Evolutionary conservation across 2,888 invertebrate genomes (phyloP).

Genomic region (Drosophila buzzatii): DNA sequence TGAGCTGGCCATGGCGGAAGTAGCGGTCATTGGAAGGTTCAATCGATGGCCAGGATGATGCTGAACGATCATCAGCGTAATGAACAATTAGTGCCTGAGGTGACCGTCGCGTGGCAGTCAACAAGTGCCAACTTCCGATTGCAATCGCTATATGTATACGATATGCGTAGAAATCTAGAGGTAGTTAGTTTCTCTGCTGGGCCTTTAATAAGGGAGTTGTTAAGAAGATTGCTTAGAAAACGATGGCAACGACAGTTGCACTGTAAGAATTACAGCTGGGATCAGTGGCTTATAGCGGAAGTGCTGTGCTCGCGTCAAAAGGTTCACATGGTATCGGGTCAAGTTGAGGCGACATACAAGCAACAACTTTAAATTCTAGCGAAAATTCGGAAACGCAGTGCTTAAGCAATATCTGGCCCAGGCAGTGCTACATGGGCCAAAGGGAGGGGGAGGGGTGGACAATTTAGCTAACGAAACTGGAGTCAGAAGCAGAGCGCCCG

Average conservation of each 20-base stretch:
- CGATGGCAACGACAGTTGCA: slow-evolving; percentile 37
- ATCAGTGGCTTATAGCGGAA: slow-evolving; percentile 56
- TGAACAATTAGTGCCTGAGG: slow-evolving; percentile 52
- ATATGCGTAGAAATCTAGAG: slow-evolving; percentile 26
- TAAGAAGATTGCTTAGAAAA: slow-evolving; percentile 60
- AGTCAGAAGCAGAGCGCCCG: slow-evolving; percentile 43
- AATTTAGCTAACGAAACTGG: slow-evolving; percentile 51
- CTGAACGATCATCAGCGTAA: slow-evolving; percentile 16
- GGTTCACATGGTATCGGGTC: slow-evolving; percentile 55
- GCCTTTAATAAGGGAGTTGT: slow-evolving; percentile 56
- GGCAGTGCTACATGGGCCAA: not conserved
- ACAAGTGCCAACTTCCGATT: slow-evolving; percentile 50
- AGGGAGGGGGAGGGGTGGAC: slow-evolving; percentile 21
- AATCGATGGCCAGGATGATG: slow-evolving; percentile 26
- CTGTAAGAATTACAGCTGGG: slow-evolving; percentile 41
- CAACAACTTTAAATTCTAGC: slow-evolving; percentile 46
- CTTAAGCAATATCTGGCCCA: slow-evolving; percentile 46
- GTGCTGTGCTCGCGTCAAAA: slow-evolving; percentile 39
- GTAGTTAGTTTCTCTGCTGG: slow-evolving; percentile 58
- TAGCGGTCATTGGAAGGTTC: slow-evolving; percentile 55
- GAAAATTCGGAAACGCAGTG: slow-evolving; percentile 66
- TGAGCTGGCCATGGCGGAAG: slow-evolving; percentile 36
- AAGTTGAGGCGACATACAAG: slow-evolving; percentile 25
- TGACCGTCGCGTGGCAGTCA: slow-evolving; percentile 49
- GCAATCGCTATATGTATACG: slow-evolving; percentile 32